These are phyloP conservation scores for Drymonia ruficornis DNA, from an alignment of 2,888 invertebrate species.

Conservation along the genomic window DNA sequence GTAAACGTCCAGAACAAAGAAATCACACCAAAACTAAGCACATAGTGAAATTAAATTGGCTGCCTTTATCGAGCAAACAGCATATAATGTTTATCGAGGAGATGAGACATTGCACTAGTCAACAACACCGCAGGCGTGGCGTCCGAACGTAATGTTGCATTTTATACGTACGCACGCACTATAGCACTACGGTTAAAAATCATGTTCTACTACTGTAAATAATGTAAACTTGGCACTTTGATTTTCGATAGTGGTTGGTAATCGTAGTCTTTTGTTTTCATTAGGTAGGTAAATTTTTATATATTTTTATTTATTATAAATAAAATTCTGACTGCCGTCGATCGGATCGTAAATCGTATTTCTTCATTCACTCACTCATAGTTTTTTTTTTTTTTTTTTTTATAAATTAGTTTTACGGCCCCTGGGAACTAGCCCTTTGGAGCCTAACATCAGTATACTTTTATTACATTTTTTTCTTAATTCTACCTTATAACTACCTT, in stretches of 20 bases:
- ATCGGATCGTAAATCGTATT: too few species aligned
- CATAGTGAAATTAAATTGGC: constrained; percentile 21
- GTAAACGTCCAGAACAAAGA: constrained; percentile 29
- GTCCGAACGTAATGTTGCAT: constrained; percentile 19
- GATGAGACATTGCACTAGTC: constrained; percentile 12
- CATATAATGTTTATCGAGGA: too few species aligned
- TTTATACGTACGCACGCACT: background rate
- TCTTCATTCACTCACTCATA: too few species aligned
- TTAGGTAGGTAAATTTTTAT: background rate
- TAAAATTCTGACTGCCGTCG: too few species aligned
- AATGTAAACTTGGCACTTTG: constrained; percentile 10
- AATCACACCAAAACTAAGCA: constrained; percentile 21
- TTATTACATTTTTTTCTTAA: too few species aligned
- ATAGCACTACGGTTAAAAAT: background rate
- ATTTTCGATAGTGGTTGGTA: constrained; percentile 5
- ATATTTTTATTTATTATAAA: too few species aligned
- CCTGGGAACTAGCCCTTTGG: too few species aligned
- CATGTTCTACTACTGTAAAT: constrained; percentile 1
- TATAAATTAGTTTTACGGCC: too few species aligned
- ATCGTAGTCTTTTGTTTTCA: background rate
- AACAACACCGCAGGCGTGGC: constrained; percentile 42
- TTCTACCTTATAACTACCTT: too few species aligned
- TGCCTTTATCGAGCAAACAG: constrained; percentile 5
- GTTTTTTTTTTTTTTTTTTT: too few species aligned
- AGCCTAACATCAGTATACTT: too few species aligned